phyloP scores from a whole-genome alignment of 2,888 invertebrate species.

The Apoda limacodes region DNA sequence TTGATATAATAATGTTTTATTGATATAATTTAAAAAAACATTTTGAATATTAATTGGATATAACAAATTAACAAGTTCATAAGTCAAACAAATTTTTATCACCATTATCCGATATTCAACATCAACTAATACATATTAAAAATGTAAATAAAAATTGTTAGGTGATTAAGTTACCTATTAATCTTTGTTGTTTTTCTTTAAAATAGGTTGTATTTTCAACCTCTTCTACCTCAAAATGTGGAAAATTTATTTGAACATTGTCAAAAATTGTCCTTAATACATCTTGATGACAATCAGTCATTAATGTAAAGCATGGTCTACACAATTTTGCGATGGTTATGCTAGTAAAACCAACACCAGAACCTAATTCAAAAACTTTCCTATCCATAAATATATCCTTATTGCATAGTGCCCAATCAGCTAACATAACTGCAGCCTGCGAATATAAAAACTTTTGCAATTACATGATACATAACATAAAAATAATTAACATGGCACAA shows the following conservation, averaged over 20 bases:
- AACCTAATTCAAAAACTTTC: slow-evolving; percentile 78
- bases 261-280: slow-evolving; percentile 73
- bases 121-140: background rate
- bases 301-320: slow-evolving; percentile 68
- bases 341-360: slow-evolving; percentile 81
- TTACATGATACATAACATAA: too few species aligned
- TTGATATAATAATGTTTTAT: too few species aligned
- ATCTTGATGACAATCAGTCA: slow-evolving; percentile 76
- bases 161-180: too few species aligned
- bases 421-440: slow-evolving; percentile 76
- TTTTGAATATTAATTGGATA: too few species aligned
- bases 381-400: slow-evolving; percentile 60
- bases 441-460: slow-evolving; percentile 24
- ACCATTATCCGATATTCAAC: too few species aligned
- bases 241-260: slow-evolving; percentile 74
- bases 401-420: slow-evolving; percentile 77
- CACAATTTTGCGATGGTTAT: slow-evolving; percentile 65
- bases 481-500: too few species aligned
- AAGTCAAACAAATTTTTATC: too few species aligned
- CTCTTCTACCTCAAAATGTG: slow-evolving; percentile 19
- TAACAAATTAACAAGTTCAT: too few species aligned
- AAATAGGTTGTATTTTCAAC: slow-evolving; percentile 19
- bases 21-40: too few species aligned
- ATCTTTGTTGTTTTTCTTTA: too few species aligned
- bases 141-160: background rate